Base-by-base conservation (phyloP, 2,888 invertebrate genomes). In the Chironomus tentans region DNA sequence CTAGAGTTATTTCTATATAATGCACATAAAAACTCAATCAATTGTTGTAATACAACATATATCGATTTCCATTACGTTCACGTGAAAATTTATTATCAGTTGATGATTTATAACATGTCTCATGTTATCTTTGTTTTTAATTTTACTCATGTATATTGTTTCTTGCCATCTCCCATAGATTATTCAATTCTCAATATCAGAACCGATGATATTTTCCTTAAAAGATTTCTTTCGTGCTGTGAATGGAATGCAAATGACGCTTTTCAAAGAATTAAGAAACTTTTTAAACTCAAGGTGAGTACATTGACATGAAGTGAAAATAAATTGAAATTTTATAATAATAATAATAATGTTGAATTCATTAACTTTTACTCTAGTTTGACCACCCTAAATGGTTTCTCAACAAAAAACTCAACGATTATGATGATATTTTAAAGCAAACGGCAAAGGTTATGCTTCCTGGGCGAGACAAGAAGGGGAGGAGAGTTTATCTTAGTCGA, bases 361-460 rank as follows among this genome's bases (percentile, higher is more conserved):
- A 48, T 46, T 65, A 22, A 65, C n/a, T 69, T 62, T 77, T 50
- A 7, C 48, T 56, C 12, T 18, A 76, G 76, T 76, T 79, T 28
- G 80, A 83, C 56, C 79, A 81, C 78, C 81, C 81, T 13, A 80
- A 82, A 24, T 84, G 83, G 83, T 83, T 81, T 78, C 80, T 81
- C 0, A 80, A 77, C 62, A 80, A 79, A 7, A 77, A 80, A 12
- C 81, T 82, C 1, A 76, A 78, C 47, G 79, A 80, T 2, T 78
- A 80, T 70, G 80, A 79, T 77, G 77, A 78, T 22, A 76, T 83
- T 50, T 79, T 84, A 21, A 80, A 82, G 18, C 80, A 80, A 78
- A 79, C 83, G 48, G 80, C 82, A 28, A 80, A 82, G 72, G 77
- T 81, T 15, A 78, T 83, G 70, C 76, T 83, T 47, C 78, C 80